Conservation (phyloP, 2,888 invertebrate species). For the Dromius quadrimaculatus region DNA sequence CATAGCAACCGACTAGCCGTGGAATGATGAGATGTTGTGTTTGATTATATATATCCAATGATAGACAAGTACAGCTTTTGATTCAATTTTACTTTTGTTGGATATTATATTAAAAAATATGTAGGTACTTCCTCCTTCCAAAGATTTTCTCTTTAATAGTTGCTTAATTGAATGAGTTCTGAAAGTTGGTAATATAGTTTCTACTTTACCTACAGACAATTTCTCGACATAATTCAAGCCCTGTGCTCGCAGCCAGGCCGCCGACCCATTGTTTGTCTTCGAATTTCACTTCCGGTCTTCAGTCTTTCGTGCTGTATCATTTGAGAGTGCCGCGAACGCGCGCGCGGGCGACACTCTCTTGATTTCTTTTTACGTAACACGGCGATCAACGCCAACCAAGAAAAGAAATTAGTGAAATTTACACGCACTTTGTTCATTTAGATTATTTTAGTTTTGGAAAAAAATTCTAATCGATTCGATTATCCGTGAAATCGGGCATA, state of each 20-base stretch:
- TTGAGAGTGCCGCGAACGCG: not conserved
- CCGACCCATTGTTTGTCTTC: slow-evolving; percentile 37
- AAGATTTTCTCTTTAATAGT: not conserved
- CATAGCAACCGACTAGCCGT: too few relatives aligned
- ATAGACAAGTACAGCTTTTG: too few relatives aligned
- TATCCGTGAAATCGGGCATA: too few relatives aligned
- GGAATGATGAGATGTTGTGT: too few relatives aligned
- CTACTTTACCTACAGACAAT: slow-evolving; percentile 19
- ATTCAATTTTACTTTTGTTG: too few relatives aligned
- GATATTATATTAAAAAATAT: too few relatives aligned
- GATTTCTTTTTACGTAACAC: slow-evolving; percentile 40
- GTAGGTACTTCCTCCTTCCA: not conserved
- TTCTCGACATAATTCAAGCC: slow-evolving; percentile 22
- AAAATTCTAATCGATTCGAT: slow-evolving; percentile 5
- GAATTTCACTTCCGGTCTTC: slow-evolving; percentile 39
- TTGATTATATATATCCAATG: too few relatives aligned
- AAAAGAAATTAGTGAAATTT: slow-evolving; percentile 42
- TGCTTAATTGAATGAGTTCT: not conserved
- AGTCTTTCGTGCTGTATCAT: slow-evolving; percentile 12
- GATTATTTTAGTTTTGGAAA: slow-evolving; percentile 7
- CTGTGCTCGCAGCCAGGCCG: not conserved
- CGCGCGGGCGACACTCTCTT: not conserved
- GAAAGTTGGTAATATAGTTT: slow-evolving; percentile 22
- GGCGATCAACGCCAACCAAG: not conserved
- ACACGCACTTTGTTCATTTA: slow-evolving; percentile 34